phyloP scores from a whole-genome alignment of 2,113 vertebrate genomes.

The Anguilla japonica region DNA sequence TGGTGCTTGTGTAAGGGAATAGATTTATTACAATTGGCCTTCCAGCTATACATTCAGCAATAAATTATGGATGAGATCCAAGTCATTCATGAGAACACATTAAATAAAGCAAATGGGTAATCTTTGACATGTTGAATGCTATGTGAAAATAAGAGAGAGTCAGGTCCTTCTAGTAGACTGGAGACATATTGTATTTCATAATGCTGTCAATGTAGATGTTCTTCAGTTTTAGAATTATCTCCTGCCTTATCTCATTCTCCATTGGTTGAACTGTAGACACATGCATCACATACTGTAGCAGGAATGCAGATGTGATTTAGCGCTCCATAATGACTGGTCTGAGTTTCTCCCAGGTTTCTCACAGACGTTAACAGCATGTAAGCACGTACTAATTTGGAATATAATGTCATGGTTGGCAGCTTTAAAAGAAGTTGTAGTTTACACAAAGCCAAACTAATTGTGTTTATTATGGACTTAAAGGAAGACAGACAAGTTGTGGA shows the following conservation, averaged over 20 bases:
- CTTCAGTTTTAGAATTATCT: background rate
- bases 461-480: conserved; percentile 27
- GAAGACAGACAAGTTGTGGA: conserved; percentile 30
- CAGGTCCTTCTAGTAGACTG: background rate
- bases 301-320: conserved; percentile 69
- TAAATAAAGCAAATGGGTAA: background rate
- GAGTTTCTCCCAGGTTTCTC: conserved; percentile 65
- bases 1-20: background rate
- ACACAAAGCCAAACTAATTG: conserved; percentile 62
- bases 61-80: background rate
- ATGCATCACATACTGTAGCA: conserved; percentile 47
- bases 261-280: conserved; percentile 44
- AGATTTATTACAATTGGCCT: background rate
- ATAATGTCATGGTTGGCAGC: conserved; percentile 66
- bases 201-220: background rate
- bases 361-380: conserved; percentile 70
- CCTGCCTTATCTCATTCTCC: background rate
- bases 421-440: conserved; percentile 64
- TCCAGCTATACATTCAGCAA: background rate
- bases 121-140: background rate
- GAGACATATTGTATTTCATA: background rate
- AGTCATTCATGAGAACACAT: background rate
- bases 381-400: conserved; percentile 73
- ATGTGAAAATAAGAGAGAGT: background rate
- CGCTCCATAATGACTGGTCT: conserved; percentile 68